Evolutionary conservation across 2,888 invertebrate species (phyloP), one percentile per base, ranked within the genome.

Genomic region (Leptogaster cylindrica): DNA sequence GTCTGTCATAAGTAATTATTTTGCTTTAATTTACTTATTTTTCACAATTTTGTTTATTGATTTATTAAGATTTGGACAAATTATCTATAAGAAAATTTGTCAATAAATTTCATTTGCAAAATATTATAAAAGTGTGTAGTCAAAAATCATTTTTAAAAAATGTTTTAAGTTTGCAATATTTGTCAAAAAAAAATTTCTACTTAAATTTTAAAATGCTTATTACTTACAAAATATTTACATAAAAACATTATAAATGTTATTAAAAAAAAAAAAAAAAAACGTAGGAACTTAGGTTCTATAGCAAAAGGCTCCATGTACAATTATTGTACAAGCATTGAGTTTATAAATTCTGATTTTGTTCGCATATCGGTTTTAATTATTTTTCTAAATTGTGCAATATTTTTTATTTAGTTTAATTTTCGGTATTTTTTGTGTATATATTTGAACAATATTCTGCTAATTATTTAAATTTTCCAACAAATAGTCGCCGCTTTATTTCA

Each of bases 401-500:
- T 44, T 27, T 44, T 16, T 28, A 27, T 51, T 28, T 12, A 28
- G 7, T 16, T 28, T 51, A 16, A 23, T 27, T 61, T 44, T 31
- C 36, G n/a, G 31, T 44, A 7, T 44, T 41, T 44, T 28, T 25
- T 55, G 16, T 44, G 51, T 51, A 51, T 12, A 44, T 61, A 61
- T 44, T 23, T 41, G 23, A n/a, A 28, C 41, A 61, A 44, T 61
- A 61, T 61, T 61, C 44, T 61, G 61, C 61, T 61, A 27, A n/a
- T n/a, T n/a, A n/a, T 61, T 41, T 27, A 44, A 16, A 10, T 25
- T 48, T 48, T 16, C n/a, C 27, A 20, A 7, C 18, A 6, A 10
- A 44, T 14, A 61, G 44, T 61, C 61, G 44, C 61, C 44, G 61
- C 61, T 61, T 61, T 61, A 44, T 61, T 61, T 44, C 14, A n/a